Base-by-base conservation (phyloP, 2,888 invertebrate species). In the Tipula confusa region DNA sequence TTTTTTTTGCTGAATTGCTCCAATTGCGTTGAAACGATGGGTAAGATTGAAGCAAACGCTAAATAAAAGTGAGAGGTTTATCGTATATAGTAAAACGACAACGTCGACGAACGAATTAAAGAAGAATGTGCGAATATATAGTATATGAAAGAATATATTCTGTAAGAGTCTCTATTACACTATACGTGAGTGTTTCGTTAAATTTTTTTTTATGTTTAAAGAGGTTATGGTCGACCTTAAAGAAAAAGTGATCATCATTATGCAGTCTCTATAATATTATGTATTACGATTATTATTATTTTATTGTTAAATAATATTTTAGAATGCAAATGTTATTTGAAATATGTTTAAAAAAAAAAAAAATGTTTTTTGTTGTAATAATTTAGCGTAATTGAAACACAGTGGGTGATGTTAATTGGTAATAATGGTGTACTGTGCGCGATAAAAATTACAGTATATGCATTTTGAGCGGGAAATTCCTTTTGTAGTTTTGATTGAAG, bases 221-320 rank as follows among this genome's bases (percentile, higher is more conserved):
- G 64, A 64, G 64, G 64, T 64, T 64, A 64, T 64, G 64, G 64
- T 64, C 64, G 64, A 64, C 64, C 64, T 64, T 64, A 64, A 64
- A 64, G 24, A 64, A 64, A 64, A 64, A 64, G 24, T 64, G 64
- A 9, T 24, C 24, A 24, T 64, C 18, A n/a, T 64, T 64, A 24
- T 64, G 64, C 64, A 64, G 64, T 24, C 64, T 24, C 64, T 15
- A n/a, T 38, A 43, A 13, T 36, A 36, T 43, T 43, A n/a, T 43
- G 43, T 43, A 11, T 9, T 36, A 36, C 9, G 36, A 36, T 36
- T 11, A 36, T 36, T 36, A 1, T 33, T 33, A 7, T 33, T 33
- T 38, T 38, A n/a, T n/a, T 38, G 38, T 64, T 24, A 64, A 64
- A 64, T 64, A 24, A 64, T 64, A 24, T 64, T 64, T 64, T 64